Evolutionary conservation across 1,140 invertebrate genomes (phyloP), one percentile per base, ranked within the genome.

Genomic region (Lucilia sericata): DNA sequence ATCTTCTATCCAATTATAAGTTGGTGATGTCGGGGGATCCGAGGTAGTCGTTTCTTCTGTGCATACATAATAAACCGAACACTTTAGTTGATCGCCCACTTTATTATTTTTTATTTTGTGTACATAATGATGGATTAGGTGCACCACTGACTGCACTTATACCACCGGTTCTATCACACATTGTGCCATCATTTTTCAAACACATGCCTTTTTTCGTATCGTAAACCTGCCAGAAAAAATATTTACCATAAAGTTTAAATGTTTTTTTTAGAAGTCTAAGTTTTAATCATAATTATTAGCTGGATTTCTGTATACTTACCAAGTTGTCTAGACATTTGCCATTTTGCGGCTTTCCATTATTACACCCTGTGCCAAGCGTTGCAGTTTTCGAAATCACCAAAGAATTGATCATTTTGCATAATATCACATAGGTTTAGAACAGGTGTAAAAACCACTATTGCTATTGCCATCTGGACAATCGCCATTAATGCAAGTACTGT

Each of bases 241-340:
- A n/a, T n/a, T n/a, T n/a, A n/a, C n/a, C n/a, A n/a, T n/a, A n/a
- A n/a, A n/a, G n/a, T n/a, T n/a, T n/a, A n/a, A n/a, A n/a, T n/a
- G n/a, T n/a, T n/a, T n/a, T n/a, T n/a, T n/a, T 30, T 30, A 30
- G 3, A 30, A 30, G 25, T 30, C 3, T 30, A 2, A 30, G 1
- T 30, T 30, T 30, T 30, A 30, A 30, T 30, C 25, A 30, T 30
- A 30, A 30, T 30, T 30, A 30, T 30, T 30, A n/a, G n/a, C n/a
- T n/a, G n/a, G n/a, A n/a, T n/a, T n/a, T n/a, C n/a, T n/a, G n/a
- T 30, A 30, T 30, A 84, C 83, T 84, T 78, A 84, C 83, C 10
- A 78, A 84, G 8, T 19, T 25, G 21, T 25, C 12, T 21, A 9
- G 21, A 36, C 84, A 84, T 8, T 21, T 36, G 13, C 84, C 84